phyloP scores from a whole-genome alignment of 2,888 invertebrate genomes.

The Euzophera pinguis region DNA sequence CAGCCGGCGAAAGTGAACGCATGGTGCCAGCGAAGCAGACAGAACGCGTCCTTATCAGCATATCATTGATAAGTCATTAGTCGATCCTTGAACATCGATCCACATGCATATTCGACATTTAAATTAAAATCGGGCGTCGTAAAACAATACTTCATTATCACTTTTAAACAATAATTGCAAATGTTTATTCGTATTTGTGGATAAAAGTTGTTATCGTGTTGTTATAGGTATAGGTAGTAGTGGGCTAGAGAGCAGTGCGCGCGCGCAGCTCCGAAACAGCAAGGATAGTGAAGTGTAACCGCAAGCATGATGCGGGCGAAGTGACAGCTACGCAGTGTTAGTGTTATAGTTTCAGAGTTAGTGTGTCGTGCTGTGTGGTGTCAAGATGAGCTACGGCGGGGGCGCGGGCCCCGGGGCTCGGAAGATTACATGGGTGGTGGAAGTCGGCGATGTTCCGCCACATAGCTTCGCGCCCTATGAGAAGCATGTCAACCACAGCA shows the following conservation, averaged over 20 bases:
- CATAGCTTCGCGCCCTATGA: constrained; percentile 65
- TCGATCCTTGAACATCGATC: neutral
- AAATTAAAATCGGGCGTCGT: neutral
- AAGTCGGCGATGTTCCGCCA: constrained; percentile 65
- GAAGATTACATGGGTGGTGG: constrained; percentile 74
- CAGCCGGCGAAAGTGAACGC: constrained; percentile 19
- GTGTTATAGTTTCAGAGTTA: neutral
- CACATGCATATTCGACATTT: neutral
- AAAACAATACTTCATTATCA: neutral
- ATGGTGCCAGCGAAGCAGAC: neutral
- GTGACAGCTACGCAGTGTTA: constrained; percentile 1
- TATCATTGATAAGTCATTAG: neutral
- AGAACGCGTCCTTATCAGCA: neutral
- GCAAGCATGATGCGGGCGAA: neutral
- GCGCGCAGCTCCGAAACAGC: neutral
- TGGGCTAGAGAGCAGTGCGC: neutral
- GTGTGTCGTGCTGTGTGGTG: neutral
- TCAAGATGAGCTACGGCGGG: neutral
- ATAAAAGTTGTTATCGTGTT: neutral
- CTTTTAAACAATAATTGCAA: neutral
- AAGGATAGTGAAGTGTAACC: neutral
- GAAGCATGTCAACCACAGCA: constrained; percentile 69
- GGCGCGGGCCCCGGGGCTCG: constrained; percentile 30
- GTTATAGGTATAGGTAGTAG: too few relatives aligned
- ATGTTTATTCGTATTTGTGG: neutral